Conservation (phyloP, 2,888 invertebrate species). For the Cinara cedri region DNA sequence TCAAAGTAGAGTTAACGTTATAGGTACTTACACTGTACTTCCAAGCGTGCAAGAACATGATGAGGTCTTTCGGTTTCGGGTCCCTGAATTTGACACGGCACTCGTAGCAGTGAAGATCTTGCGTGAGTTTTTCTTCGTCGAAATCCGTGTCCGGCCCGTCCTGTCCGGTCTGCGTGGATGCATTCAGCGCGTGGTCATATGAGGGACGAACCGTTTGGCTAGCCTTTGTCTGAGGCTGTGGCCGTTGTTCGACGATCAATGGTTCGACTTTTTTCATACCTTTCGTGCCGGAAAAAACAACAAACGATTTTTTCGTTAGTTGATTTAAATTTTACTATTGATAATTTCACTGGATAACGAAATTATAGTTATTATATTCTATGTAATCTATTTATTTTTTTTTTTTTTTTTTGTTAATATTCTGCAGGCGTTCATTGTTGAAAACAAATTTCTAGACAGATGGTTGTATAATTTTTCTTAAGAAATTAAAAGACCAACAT, state of each 20-base stretch:
- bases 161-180: constrained; percentile 85
- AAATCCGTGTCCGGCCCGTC: constrained; percentile 74
- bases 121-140: constrained; percentile 74
- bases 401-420: no score
- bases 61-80: constrained; percentile 87
- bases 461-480: no score
- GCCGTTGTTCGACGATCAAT: constrained; percentile 61
- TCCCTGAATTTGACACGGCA: constrained; percentile 91
- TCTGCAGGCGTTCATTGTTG: no score
- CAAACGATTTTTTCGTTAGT: no score
- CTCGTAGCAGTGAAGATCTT: constrained; percentile 89
- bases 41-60: constrained; percentile 97
- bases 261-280: constrained; percentile 63
- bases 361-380: no score
- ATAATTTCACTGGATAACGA: no score
- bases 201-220: constrained; percentile 62
- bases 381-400: no score
- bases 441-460: no score
- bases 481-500: no score
- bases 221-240: constrained; percentile 64
- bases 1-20: neutral
- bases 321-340: no score
- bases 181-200: constrained; percentile 66
- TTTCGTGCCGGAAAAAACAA: no score
- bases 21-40: constrained; percentile 75